Evolutionary conservation across 2,888 invertebrate species (phyloP), one percentile per base, ranked within the genome.

Genomic region (Caenorhabditis becei): DNA sequence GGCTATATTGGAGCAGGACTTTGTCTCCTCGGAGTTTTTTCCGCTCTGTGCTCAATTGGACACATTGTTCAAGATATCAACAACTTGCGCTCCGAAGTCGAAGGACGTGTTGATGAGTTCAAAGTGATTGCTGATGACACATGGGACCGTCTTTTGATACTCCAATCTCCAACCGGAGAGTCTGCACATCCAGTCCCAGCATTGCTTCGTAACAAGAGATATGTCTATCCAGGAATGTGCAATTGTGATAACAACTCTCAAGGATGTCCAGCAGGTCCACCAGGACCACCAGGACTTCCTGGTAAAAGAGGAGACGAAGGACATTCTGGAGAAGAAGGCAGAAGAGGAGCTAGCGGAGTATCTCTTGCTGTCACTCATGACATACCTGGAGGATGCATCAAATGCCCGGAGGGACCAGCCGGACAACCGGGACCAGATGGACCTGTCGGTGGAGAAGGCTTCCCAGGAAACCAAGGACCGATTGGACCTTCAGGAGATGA

Each of bases 201-300:
- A 16, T 23, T 82, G 7, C 74, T 86, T 69, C 78, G 85, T 66
- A 70, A 79, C 41, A 85, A 85, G 70, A 79, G 85, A 77, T 83
- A 69, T 67, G 67, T 85, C 54, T 85, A 85, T 67, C 83, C 85
- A 26, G 85, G 85, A 80, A 85, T 85, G 85, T 85, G 85, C 77
- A 85, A 85, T 56, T 85, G 85, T 58, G 81, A 81, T 51, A 72
- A 49, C 63, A 83, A 83, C 78, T 82, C 82, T 23, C 83, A 78
- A 35, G 85, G 85, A 54, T 86, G 86, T 66, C 86, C 86, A 51
- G 86, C 86, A 23, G 86, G 86, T 79, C 84, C 86, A 61, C 82
- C 86, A 26, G 86, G 86, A 71, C 83, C 81, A 49, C 85, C 86
- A 63, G 86, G 86, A 67, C 49, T 41, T 0, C 86, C 86, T 41